Evolutionary conservation across 2,888 invertebrate genomes (phyloP).

Genomic region (Trissolcus japonicus): DNA sequence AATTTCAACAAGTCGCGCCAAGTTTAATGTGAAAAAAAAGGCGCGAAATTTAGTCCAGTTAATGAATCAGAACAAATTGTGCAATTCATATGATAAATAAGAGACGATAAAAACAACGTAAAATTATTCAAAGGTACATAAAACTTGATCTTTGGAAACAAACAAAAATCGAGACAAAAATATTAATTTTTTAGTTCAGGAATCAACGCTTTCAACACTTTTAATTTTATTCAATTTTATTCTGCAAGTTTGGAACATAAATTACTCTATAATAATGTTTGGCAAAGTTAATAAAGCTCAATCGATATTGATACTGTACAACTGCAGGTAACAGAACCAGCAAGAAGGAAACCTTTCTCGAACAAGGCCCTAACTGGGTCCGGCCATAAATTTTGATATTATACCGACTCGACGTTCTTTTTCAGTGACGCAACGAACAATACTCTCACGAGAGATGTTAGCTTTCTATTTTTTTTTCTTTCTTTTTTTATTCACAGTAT

Average conservation of each 20-base stretch:
- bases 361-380: slow-evolving; percentile 62
- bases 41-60: not conserved
- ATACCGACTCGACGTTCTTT: slow-evolving; percentile 65
- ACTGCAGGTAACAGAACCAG: slow-evolving; percentile 48
- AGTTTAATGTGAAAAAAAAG: not conserved
- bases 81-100: too few relatives aligned
- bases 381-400: slow-evolving; percentile 75
- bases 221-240: too few relatives aligned
- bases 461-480: slow-evolving; percentile 64
- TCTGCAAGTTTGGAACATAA: slow-evolving; percentile 2
- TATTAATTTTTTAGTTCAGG: too few relatives aligned
- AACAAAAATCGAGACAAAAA: too few relatives aligned
- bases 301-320: slow-evolving; percentile 46
- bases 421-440: slow-evolving; percentile 73
- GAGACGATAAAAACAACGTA: too few relatives aligned
- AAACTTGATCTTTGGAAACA: too few relatives aligned
- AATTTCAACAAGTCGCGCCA: slow-evolving; percentile 6
- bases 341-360: slow-evolving; percentile 52
- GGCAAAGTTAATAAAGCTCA: slow-evolving; percentile 44
- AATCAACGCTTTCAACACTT: too few relatives aligned
- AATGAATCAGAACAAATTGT: slow-evolving; percentile 1
- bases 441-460: slow-evolving; percentile 66
- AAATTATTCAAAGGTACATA: too few relatives aligned
- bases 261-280: slow-evolving; percentile 48
- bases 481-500: slow-evolving; percentile 59